Evolutionary conservation across 2,888 invertebrate genomes (phyloP).

Genomic region (Nysson spinosus): DNA sequence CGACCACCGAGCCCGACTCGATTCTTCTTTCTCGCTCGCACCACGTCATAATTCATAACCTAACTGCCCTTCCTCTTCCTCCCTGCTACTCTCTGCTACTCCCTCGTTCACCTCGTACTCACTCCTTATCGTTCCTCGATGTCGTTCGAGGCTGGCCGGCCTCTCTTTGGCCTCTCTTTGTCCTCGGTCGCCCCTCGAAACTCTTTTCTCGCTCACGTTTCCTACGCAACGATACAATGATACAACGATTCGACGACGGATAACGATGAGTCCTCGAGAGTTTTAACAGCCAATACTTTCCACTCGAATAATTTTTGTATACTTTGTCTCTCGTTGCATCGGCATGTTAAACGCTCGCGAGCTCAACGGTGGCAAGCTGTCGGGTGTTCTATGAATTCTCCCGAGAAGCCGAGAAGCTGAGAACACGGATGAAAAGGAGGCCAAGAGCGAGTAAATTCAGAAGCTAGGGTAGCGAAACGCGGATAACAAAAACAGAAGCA

Average conservation of each 20-base stretch:
- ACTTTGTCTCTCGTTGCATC: constrained; percentile 4
- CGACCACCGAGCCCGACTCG: constrained; percentile 69
- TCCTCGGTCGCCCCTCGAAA: constrained; percentile 11
- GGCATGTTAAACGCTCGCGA: constrained; percentile 25
- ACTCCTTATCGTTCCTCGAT: constrained; percentile 54
- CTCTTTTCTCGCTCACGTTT: background rate
- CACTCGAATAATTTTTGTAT: constrained; percentile 1
- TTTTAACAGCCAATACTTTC: too few species aligned
- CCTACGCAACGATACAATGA: too few species aligned
- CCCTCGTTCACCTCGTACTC: constrained; percentile 50
- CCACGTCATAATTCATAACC: constrained; percentile 76
- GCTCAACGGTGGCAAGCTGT: constrained; percentile 26
- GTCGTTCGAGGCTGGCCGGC: constrained; percentile 46
- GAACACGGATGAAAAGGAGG: constrained; percentile 8
- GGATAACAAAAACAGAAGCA: constrained; percentile 23
- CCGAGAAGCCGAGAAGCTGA: constrained; percentile 4
- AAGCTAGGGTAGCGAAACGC: background rate
- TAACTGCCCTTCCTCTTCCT: constrained; percentile 71
- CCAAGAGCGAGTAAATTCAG: background rate
- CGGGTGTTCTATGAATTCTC: constrained; percentile 21
- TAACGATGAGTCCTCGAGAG: too few species aligned
- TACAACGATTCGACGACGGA: too few species aligned
- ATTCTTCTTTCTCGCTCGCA: constrained; percentile 67
- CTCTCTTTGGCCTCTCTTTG: constrained; percentile 5
- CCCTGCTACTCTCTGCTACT: constrained; percentile 42